These are phyloP conservation scores for Nothoprocta pentlandii DNA, from an alignment of 2,113 vertebrate species.

Conservation along the genomic window DNA sequence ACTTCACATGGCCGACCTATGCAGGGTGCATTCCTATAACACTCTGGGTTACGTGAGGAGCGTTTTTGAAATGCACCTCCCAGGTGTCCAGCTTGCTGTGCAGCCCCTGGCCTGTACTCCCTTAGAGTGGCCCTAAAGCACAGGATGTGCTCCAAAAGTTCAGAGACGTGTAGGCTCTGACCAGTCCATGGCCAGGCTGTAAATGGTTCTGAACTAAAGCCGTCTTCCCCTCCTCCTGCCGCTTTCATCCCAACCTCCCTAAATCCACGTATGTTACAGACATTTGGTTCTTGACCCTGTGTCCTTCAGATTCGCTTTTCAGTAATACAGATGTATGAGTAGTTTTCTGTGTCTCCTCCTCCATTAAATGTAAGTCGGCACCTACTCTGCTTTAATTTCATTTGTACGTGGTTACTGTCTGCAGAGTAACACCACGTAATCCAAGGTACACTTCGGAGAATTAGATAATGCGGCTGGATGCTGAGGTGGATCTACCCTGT, in stretches of 20 bases:
- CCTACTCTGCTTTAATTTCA: background rate
- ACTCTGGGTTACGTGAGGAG: background rate
- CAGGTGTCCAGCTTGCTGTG: fast-evolving
- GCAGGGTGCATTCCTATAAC: fast-evolving
- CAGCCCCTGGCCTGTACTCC: background rate
- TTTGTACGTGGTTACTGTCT: background rate
- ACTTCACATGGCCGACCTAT: fast-evolving
- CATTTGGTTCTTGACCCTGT: background rate
- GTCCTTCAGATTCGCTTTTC: background rate
- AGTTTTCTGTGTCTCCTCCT: background rate
- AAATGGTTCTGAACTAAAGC: background rate
- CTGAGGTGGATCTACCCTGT: background rate
- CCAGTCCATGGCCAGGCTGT: fast-evolving
- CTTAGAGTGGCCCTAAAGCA: background rate
- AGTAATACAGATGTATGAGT: background rate
- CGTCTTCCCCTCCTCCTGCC: background rate
- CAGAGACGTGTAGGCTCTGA: background rate
- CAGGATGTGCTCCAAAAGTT: background rate
- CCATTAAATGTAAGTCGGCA: background rate
- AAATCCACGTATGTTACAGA: background rate
- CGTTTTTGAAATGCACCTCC: background rate
- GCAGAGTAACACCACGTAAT: fast-evolving
- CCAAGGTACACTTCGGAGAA: background rate
- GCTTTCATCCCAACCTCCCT: fast-evolving
- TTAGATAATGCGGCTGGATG: background rate